Conservation (phyloP, 1,140 invertebrate species). For the Kradibia gibbosae region DNA sequence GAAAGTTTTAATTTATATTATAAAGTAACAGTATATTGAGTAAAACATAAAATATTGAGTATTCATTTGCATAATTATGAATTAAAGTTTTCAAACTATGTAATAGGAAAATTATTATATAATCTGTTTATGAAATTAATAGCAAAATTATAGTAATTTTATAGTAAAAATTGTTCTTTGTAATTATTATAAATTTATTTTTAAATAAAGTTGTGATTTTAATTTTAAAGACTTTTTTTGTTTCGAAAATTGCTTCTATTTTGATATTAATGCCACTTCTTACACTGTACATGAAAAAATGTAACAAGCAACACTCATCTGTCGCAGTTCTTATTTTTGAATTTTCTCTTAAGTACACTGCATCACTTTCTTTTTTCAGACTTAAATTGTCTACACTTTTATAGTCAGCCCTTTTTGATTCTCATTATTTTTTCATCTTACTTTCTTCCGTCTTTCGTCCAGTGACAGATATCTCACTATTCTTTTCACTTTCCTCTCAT, state of each 20-base stretch:
- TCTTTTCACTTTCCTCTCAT: conserved; percentile 50
- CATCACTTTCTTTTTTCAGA: conserved; percentile 18
- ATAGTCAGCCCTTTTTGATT: background rate
- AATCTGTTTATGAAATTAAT: too few relatives aligned
- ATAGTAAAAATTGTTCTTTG: background rate
- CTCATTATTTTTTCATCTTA: conserved; percentile 46
- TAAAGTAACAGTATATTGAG: too few relatives aligned
- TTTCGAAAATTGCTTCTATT: background rate
- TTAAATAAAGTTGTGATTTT: background rate
- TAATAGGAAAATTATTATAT: too few relatives aligned
- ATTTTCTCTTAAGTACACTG: conserved; percentile 5
- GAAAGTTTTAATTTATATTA: too few relatives aligned
- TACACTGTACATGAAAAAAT: background rate
- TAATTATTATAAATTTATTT: background rate
- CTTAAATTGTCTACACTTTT: conserved; percentile 41
- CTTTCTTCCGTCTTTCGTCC: conserved; percentile 34
- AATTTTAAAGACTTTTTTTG: background rate
- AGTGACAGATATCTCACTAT: conserved; percentile 9
- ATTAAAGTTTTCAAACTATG: too few relatives aligned
- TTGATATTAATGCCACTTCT: background rate
- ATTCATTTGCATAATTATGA: too few relatives aligned
- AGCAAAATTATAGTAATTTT: too few relatives aligned
- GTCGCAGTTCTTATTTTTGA: conserved; percentile 4
- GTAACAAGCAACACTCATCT: conserved; percentile 14
- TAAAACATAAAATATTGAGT: too few relatives aligned